Evolutionary conservation across 1,140 invertebrate genomes (phyloP), one percentile per base, ranked within the genome.

Genomic region (Conus betulinus): DNA sequence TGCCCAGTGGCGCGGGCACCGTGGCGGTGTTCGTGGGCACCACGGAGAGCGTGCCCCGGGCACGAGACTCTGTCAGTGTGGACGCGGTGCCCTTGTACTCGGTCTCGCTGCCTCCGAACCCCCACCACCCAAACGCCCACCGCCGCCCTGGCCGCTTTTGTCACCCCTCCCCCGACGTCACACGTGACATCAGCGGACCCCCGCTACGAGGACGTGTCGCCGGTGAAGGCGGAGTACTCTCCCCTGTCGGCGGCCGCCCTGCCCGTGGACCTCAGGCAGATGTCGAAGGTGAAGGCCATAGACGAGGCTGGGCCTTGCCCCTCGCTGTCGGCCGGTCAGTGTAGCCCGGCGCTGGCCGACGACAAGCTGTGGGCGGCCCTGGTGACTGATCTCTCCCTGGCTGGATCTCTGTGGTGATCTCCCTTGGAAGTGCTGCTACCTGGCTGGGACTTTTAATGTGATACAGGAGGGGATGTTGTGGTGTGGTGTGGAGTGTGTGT

Each of bases 21-120:
- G 89, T 89, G 55, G 86, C 89, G 2, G 52, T 89, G 76, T 89
- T 88, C 74, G 78, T 89, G 13, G 85, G 85, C 13, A 27, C n/a
- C 25, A 20, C 7, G 11, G 6, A 6, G 6, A 83, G 51, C 60
- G 23, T 39, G 52, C 10, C 20, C 60, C 84, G 78, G 52, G n/a
- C 25, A 23, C 8, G 51, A 2, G 27, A 84, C 57, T 63, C 53
- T 17, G 52, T 83, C 81, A 71, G 84, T n/a, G 71, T 87, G 51
- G 85, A 79, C n/a, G 87, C 87, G 17, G 88, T 89, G 11, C 89
- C 89, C n/a, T 71, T 89, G 39, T 89, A 89, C 71, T 89, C 84
- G 23, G 53, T 60, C 11, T 20, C 60, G 76, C 51, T n/a, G 11
- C 67, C 57, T 23, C 60, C 88, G 57, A 11, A 81, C 20, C 88